A percentile compares a stretch with the other conserved stretches of the same genome.
phyloP scores from a whole-genome alignment of 2,888 invertebrate genomes.

The Orchestes rusci region DNA sequence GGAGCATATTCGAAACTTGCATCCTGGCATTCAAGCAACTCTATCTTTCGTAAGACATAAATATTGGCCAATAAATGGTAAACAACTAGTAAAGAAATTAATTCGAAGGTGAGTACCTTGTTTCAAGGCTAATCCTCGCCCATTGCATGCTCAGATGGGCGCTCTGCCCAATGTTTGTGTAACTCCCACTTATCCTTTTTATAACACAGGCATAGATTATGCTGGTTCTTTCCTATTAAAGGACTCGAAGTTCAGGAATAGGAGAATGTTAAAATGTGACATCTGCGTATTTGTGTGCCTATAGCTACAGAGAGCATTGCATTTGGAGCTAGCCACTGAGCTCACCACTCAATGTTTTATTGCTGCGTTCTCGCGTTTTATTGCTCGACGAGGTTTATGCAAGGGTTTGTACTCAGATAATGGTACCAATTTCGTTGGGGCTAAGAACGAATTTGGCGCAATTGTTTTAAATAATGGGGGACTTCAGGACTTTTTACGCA shows the following conservation, averaged over 20 bases:
- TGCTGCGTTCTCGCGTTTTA: too few species aligned
- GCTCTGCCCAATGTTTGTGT: too few species aligned
- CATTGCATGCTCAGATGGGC: too few species aligned
- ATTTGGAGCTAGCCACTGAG: too few species aligned
- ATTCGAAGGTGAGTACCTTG: slow-evolving; percentile 17
- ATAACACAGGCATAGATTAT: not conserved
- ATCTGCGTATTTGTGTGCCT: not conserved
- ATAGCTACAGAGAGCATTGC: not conserved
- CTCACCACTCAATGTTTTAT: too few species aligned
- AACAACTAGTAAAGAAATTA: slow-evolving; percentile 15
- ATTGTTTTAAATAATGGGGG: too few species aligned
- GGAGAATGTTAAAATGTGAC: not conserved
- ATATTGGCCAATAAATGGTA: slow-evolving; percentile 21
- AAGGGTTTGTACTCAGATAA: too few species aligned
- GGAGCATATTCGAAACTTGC: not conserved
- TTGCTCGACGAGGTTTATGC: too few species aligned
- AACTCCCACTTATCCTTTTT: too few species aligned
- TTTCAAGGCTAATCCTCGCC: slow-evolving; percentile 10
- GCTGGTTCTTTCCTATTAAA: not conserved
- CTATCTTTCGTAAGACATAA: slow-evolving; percentile 7
- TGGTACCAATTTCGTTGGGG: too few species aligned
- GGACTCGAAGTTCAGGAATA: not conserved
- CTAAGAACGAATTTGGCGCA: too few species aligned
- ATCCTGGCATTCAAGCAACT: not conserved
- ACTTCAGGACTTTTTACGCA: too few species aligned